Evolutionary conservation across 2,888 invertebrate species (phyloP).

Genomic region (Machimus rusticus): DNA sequence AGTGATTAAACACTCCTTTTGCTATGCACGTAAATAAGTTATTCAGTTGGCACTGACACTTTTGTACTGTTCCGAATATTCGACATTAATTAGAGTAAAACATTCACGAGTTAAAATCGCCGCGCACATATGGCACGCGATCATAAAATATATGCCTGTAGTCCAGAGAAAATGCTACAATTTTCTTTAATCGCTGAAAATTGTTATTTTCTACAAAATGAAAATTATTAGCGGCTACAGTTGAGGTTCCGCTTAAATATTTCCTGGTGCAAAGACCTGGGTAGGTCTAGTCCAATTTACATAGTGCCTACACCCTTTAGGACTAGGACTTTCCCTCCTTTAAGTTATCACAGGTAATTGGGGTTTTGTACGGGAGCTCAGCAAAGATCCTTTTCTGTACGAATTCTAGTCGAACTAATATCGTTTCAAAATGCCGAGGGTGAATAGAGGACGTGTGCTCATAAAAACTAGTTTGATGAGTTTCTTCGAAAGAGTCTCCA

Average conservation of each 20-base stretch:
- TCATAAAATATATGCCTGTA: not conserved
- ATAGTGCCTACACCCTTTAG: no score
- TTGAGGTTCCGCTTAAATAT: not conserved
- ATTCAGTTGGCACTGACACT: not conserved
- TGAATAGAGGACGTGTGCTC: not conserved
- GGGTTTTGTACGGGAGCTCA: not conserved
- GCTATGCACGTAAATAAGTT: not conserved
- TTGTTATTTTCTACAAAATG: not conserved
- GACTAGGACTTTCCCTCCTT: not conserved
- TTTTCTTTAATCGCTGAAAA: not conserved
- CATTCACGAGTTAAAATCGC: not conserved
- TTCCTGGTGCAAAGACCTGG: not conserved
- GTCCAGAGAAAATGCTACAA: not conserved
- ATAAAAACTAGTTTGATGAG: not conserved
- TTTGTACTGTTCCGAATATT: not conserved
- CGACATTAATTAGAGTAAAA: not conserved
- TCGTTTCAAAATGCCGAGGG: not conserved
- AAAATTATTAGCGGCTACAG: not conserved
- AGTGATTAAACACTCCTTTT: constrained; percentile 8
- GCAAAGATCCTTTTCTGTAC: not conserved
- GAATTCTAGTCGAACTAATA: not conserved
- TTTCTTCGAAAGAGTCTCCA: not conserved
- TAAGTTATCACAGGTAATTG: not conserved
- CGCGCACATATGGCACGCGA: not conserved
- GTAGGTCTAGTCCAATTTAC: no score